Conservation (phyloP, 2,888 invertebrate species). For the Noctua fimbriata region DNA sequence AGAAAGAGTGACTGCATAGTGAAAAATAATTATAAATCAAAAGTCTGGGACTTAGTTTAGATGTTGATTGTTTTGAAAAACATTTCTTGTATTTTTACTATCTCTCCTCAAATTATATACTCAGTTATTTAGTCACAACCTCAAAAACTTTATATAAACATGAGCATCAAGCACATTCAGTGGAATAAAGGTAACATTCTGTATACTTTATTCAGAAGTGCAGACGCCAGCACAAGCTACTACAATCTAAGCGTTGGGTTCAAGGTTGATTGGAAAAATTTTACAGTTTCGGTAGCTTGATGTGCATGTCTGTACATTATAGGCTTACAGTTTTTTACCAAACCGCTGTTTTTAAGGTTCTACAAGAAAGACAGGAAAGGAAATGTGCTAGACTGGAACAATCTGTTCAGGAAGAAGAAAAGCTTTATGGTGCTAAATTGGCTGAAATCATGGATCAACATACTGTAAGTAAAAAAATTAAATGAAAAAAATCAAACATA, state of each 20-base stretch:
- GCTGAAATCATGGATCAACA: constrained; percentile 96
- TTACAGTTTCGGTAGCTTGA: no score
- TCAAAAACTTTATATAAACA: neutral
- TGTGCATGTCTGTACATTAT: no score
- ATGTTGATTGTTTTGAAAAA: neutral
- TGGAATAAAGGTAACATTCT: neutral
- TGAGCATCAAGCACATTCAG: neutral
- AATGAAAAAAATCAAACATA: neutral
- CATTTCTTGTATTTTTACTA: neutral
- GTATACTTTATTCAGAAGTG: neutral
- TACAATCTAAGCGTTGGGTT: no score
- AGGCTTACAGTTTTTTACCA: no score
- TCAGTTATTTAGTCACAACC: neutral
- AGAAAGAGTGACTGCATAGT: neutral
- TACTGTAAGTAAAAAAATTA: constrained; percentile 89
- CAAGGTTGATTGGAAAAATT: no score
- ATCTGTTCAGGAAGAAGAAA: constrained; percentile 96
- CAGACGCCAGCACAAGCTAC: no score
- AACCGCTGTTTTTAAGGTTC: constrained; percentile 83
- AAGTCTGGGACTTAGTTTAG: neutral
- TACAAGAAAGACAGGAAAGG: constrained; percentile 96
- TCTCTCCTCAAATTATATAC: neutral
- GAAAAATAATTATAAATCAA: neutral
- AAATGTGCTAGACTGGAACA: constrained; percentile 96
- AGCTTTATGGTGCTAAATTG: constrained; percentile 94